Percentiles rank a stretch among this genome's conserved stretches.
Evolutionary conservation across 2,888 invertebrate genomes (phyloP).

Genomic region (Hemistola chrysoprasaria): DNA sequence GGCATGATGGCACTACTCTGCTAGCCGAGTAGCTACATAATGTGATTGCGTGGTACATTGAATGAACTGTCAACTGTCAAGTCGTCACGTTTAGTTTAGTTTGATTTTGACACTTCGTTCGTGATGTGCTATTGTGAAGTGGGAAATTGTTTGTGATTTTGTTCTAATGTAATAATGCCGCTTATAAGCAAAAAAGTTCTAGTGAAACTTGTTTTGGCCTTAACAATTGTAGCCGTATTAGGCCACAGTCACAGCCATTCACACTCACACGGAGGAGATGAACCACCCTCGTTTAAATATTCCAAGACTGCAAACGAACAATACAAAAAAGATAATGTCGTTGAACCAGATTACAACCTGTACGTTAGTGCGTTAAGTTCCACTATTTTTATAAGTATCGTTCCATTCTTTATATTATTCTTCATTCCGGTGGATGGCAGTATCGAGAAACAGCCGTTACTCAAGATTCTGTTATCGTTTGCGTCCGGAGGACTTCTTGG

Average conservation of each 20-base stretch:
- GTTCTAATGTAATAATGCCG: constrained; percentile 34
- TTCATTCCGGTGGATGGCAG: constrained; percentile 95
- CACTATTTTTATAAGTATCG: constrained; percentile 96
- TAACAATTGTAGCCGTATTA: constrained; percentile 38
- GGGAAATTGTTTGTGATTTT: background rate
- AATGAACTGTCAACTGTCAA: constrained; percentile 7
- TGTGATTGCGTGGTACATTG: no score
- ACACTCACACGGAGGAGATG: constrained; percentile 75
- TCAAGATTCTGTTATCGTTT: constrained; percentile 95
- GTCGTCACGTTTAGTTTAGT: background rate
- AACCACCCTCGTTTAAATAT: constrained; percentile 90
- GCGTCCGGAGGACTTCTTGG: constrained; percentile 98
- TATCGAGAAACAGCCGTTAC: constrained; percentile 90
- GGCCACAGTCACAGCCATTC: constrained; percentile 71
- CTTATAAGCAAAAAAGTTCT: constrained; percentile 35
- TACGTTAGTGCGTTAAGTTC: constrained; percentile 94
- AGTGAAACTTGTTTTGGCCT: constrained; percentile 37
- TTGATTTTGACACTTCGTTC: constrained; percentile 3
- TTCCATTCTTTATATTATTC: constrained; percentile 96
- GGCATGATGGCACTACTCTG: no score
- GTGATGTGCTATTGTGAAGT: constrained; percentile 15
- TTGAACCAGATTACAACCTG: constrained; percentile 66
- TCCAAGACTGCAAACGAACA: constrained; percentile 84
- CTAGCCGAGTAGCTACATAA: no score
- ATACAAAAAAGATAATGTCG: constrained; percentile 59